Evolutionary conservation across 2,113 vertebrate genomes (phyloP).

Genomic region (Lagopus leucura): DNA sequence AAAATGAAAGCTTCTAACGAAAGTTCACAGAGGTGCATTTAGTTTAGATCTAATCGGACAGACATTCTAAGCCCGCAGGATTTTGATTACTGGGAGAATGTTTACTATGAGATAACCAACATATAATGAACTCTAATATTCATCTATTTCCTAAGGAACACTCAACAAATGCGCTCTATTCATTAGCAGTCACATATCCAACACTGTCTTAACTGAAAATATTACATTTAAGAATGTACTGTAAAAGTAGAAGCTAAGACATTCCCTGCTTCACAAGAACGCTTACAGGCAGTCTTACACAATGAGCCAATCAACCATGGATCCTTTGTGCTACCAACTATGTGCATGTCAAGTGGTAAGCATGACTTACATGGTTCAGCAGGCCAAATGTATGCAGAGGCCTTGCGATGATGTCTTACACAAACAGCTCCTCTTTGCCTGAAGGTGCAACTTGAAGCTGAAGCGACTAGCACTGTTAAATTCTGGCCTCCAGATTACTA

Average conservation of each 20-base stretch:
- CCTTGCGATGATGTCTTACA: accelerated
- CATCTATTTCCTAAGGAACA: not conserved
- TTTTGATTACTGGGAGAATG: not conserved
- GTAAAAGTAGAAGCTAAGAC: not conserved
- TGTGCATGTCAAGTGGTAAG: not conserved
- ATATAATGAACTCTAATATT: not conserved
- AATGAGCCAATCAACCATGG: not conserved
- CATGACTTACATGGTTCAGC: not conserved
- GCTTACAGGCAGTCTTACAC: not conserved
- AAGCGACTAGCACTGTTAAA: not conserved
- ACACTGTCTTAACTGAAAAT: not conserved
- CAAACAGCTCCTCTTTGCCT: not conserved
- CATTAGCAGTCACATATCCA: constrained; percentile 9
- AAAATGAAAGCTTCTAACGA: constrained; percentile 23
- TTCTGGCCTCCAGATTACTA: not conserved
- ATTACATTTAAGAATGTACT: not conserved
- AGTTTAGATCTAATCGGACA: constrained; percentile 37
- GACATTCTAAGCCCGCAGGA: not conserved
- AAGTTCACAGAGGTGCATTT: constrained; percentile 27
- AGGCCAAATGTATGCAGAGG: not conserved
- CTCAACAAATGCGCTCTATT: not conserved
- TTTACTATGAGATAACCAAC: constrained; percentile 4
- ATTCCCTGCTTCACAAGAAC: not conserved
- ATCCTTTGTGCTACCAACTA: not conserved
- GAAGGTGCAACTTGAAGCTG: not conserved